Evolutionary conservation across 1,140 invertebrate species (phyloP).

Genomic region (Drosophila ohnishii): DNA sequence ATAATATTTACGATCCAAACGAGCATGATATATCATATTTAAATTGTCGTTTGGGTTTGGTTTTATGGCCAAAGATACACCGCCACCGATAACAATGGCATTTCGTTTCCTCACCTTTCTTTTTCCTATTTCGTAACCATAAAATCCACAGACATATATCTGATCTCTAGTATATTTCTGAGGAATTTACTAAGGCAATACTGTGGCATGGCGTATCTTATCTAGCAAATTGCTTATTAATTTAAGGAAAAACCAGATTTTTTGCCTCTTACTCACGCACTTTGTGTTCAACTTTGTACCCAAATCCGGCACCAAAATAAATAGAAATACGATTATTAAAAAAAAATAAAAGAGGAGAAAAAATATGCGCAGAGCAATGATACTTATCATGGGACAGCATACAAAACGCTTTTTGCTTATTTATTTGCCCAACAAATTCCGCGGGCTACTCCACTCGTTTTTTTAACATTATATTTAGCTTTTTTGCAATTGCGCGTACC

Average conservation of each 20-base stretch:
- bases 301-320: constrained; percentile 27
- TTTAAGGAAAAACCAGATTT: constrained; percentile 19
- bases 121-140: constrained; percentile 7
- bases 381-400: constrained; percentile 49
- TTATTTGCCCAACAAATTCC: constrained; percentile 61
- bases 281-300: constrained; percentile 24
- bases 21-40: constrained; percentile 34
- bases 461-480: constrained; percentile 23
- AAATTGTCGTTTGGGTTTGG: constrained; percentile 30
- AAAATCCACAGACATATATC: constrained; percentile 14
- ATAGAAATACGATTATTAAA: constrained; percentile 35
- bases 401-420: constrained; percentile 44
- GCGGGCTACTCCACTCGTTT: constrained; percentile 35
- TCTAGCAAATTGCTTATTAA: constrained; percentile 24
- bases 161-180: constrained; percentile 18
- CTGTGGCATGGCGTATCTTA: constrained; percentile 28
- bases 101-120: constrained; percentile 12
- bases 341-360: constrained; percentile 3
- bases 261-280: constrained; percentile 18
- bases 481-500: constrained; percentile 57
- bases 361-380: constrained; percentile 27
- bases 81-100: constrained; percentile 30
- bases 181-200: constrained; percentile 19
- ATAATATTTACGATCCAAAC: constrained; percentile 47
- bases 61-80: constrained; percentile 35